A percentile compares a stretch with the other conserved stretches of the same genome.
These are phyloP conservation scores for Nudaria mundana DNA, from an alignment of 2,888 invertebrate species.

Conservation along the genomic window DNA sequence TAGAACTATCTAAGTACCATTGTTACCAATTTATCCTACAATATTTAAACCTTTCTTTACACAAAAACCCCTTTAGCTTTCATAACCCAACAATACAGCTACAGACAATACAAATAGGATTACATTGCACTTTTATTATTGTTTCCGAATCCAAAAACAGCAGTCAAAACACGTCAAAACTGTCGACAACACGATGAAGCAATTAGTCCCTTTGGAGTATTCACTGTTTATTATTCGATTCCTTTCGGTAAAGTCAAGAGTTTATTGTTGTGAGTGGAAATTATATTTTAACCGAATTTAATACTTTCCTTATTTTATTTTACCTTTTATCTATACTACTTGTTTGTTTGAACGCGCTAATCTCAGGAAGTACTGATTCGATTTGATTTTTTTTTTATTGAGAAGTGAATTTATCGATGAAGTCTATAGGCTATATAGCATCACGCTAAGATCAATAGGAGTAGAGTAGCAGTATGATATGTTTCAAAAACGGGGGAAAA, in stretches of 20 bases:
- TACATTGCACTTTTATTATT: conserved; percentile 52
- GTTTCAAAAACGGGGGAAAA: too few relatives aligned
- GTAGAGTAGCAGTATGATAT: too few relatives aligned
- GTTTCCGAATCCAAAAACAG: conserved; percentile 51
- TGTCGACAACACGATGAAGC: conserved; percentile 53
- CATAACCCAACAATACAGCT: conserved; percentile 42
- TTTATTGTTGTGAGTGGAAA: conserved; percentile 43
- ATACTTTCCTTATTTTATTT: neutral
- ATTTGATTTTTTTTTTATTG: too few relatives aligned
- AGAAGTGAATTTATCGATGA: too few relatives aligned
- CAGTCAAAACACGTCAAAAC: conserved; percentile 75
- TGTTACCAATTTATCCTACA: too few relatives aligned
- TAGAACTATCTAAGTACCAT: too few relatives aligned
- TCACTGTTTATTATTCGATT: conserved; percentile 46
- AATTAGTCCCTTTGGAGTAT: conserved; percentile 52
- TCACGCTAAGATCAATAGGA: too few relatives aligned
- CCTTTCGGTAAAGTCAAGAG: too few relatives aligned
- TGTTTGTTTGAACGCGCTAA: too few relatives aligned
- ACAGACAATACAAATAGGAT: conserved; percentile 43
- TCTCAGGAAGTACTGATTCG: too few relatives aligned
- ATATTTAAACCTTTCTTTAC: neutral
- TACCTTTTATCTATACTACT: too few relatives aligned
- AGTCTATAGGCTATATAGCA: too few relatives aligned
- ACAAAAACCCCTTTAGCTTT: neutral
- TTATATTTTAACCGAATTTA: conserved; percentile 35